Conservation (phyloP, 1,140 invertebrate species). For the Tetraneura akinire region DNA sequence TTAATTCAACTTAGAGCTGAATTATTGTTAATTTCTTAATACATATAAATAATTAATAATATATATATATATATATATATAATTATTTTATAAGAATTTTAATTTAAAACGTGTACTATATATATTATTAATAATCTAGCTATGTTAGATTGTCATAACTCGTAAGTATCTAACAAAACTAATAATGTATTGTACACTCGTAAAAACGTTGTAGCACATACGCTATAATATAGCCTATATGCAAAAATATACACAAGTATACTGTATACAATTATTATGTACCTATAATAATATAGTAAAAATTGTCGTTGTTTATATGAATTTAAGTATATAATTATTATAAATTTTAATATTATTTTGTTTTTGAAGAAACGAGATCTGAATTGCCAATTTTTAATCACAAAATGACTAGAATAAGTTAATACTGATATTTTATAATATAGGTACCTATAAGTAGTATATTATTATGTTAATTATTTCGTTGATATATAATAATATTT, state of each 20-base stretch:
- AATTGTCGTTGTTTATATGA: neutral
- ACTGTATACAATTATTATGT: too few relatives aligned
- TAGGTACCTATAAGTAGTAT: too few relatives aligned
- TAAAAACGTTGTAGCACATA: neutral
- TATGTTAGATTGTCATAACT: slow-evolving; percentile 46
- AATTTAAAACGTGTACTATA: slow-evolving; percentile 24
- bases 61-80: too few relatives aligned
- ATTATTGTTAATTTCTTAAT: slow-evolving; percentile 19
- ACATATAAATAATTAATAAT: neutral
- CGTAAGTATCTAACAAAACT: slow-evolving; percentile 42
- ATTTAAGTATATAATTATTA: neutral
- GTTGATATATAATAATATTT: neutral
- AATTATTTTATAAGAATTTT: neutral
- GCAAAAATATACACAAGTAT: too few relatives aligned
- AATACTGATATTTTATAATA: neutral
- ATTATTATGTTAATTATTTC: neutral
- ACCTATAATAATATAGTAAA: slow-evolving; percentile 12
- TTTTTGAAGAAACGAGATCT: slow-evolving; percentile 38
- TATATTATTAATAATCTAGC: slow-evolving; percentile 43
- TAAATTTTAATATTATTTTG: neutral
- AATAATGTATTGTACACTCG: slow-evolving; percentile 12
- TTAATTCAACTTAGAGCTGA: slow-evolving; percentile 29
- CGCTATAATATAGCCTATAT: too few relatives aligned
- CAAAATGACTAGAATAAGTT: slow-evolving; percentile 43
- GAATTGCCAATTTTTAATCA: slow-evolving; percentile 42